A percentile compares a stretch with the other conserved stretches of the same genome.
phyloP scores from a whole-genome alignment of 2,113 vertebrate genomes.

The Anguilla japonica region DNA sequence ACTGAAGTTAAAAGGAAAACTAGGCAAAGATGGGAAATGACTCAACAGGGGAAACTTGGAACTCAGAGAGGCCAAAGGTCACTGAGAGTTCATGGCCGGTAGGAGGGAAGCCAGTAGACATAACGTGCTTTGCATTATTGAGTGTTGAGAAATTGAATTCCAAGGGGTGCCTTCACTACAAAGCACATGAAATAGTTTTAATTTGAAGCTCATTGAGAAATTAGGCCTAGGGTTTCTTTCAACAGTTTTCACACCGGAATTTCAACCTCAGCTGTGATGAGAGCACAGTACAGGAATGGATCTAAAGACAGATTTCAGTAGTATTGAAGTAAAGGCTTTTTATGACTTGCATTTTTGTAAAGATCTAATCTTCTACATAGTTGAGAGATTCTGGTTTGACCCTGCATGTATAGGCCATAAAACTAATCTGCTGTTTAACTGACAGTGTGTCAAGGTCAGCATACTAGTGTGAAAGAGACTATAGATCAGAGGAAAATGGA shows the following conservation, averaged over 20 bases:
- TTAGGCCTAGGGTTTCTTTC: neutral
- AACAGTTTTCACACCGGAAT: neutral
- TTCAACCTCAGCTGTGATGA: neutral
- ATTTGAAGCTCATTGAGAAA: neutral
- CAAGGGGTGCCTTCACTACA: neutral
- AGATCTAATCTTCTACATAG: neutral
- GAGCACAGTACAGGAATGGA: neutral
- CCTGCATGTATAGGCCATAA: neutral
- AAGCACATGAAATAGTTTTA: neutral
- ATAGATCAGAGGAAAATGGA: neutral
- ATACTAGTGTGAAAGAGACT: neutral
- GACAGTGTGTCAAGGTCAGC: neutral
- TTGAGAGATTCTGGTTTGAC: slow-evolving; percentile 1
- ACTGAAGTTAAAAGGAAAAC: neutral
- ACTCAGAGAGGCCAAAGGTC: neutral
- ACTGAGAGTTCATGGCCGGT: neutral
- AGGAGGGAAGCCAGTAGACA: neutral
- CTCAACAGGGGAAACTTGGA: neutral
- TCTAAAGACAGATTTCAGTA: neutral
- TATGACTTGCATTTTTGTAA: neutral
- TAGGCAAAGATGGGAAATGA: neutral
- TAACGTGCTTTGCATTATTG: neutral
- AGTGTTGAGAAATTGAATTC: neutral
- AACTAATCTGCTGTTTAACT: neutral
- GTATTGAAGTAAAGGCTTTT: neutral